These are phyloP conservation scores for Achroia grisella DNA, from an alignment of 1,140 invertebrate genomes.

Conservation along the genomic window DNA sequence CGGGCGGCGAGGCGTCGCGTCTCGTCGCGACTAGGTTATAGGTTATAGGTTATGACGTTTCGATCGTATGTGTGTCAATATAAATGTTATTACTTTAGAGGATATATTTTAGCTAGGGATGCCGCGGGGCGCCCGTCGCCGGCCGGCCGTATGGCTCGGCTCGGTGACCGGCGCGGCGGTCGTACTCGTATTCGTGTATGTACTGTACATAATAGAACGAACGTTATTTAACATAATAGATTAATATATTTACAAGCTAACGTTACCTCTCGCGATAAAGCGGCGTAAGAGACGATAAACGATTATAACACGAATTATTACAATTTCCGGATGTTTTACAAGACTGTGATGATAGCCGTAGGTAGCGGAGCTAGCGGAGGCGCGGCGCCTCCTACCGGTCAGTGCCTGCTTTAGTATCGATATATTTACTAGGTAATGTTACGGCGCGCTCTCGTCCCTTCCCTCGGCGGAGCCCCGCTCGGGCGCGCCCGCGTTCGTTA, in stretches of 20 bases:
- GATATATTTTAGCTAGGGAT: constrained; percentile 9
- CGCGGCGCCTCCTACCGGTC: constrained; percentile 9
- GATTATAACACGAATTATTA: constrained; percentile 7
- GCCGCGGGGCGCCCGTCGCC: not conserved
- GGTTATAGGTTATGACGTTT: constrained; percentile 13
- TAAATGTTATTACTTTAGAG: constrained; percentile 26
- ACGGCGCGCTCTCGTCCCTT: not conserved
- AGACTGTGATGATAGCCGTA: constrained; percentile 32
- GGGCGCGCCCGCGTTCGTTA: constrained; percentile 12
- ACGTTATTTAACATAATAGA: constrained; percentile 10
- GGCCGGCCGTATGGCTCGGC: constrained; percentile 7
- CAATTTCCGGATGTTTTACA: constrained; percentile 14
- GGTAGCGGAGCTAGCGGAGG: constrained; percentile 1
- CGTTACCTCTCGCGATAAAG: constrained; percentile 16
- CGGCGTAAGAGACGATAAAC: constrained; percentile 5
- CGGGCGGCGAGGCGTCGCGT: not conserved
- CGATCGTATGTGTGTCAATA: constrained; percentile 31
- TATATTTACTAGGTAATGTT: constrained; percentile 6
- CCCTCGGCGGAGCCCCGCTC: no score
- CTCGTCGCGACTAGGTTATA: constrained; percentile 6
- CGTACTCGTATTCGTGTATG: not conserved
- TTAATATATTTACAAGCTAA: constrained; percentile 26
- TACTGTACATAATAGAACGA: constrained; percentile 1
- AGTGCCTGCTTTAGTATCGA: constrained; percentile 25
- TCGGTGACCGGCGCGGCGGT: not conserved